phyloP scores from a whole-genome alignment of 2,888 invertebrate genomes.

The Calameuta pallipes region DNA sequence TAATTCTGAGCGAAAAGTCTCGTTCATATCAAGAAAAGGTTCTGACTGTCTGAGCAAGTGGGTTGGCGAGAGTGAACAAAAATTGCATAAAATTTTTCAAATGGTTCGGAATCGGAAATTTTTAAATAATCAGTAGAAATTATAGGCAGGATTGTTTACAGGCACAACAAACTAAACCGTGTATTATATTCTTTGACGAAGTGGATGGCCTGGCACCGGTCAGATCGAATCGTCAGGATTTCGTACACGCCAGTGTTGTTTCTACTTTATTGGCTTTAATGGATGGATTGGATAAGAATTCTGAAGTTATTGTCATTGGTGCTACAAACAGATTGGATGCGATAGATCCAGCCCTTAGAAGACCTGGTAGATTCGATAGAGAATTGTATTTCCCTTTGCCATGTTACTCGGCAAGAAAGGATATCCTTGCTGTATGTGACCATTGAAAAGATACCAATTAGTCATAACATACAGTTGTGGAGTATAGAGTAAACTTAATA shows the following conservation, averaged over 20 bases:
- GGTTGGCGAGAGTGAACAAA: constrained; percentile 94
- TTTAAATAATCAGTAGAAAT: not conserved
- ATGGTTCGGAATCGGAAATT: constrained; percentile 67
- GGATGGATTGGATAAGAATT: constrained; percentile 89
- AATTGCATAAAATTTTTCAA: constrained; percentile 86
- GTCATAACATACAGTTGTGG: not conserved
- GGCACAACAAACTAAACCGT: constrained; percentile 87
- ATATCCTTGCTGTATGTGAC: constrained; percentile 75
- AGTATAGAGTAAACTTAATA: not conserved
- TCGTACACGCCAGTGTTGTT: constrained; percentile 90
- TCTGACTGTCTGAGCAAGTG: constrained; percentile 93
- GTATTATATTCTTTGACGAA: constrained; percentile 94
- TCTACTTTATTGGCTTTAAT: constrained; percentile 89
- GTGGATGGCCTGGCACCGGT: constrained; percentile 92
- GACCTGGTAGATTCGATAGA: constrained; percentile 91
- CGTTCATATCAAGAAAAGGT: constrained; percentile 93
- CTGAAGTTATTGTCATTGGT: constrained; percentile 88
- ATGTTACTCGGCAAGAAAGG: constrained; percentile 77
- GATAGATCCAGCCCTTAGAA: constrained; percentile 87
- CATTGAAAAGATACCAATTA: not conserved
- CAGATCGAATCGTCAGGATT: constrained; percentile 88
- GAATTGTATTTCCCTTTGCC: constrained; percentile 89
- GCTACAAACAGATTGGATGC: constrained; percentile 92
- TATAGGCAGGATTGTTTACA: constrained; percentile 40
- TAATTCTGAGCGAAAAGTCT: constrained; percentile 78